Percentiles rank a stretch among this genome's conserved stretches.
Evolutionary conservation across 2,797 vertebrate species (phyloP).

Genomic region (Melanotaenia trifasciata): DNA sequence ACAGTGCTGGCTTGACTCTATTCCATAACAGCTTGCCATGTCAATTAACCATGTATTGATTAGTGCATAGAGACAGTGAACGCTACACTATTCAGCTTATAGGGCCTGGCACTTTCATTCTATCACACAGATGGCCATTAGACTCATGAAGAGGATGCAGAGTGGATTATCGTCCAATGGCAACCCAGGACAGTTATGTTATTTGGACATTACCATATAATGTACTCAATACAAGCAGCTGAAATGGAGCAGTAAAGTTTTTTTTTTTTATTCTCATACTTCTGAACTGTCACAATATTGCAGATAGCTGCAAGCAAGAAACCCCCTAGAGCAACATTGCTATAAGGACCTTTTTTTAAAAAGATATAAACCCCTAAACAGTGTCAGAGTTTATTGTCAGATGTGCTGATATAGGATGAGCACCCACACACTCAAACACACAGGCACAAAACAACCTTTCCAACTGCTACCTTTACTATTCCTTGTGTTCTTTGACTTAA

Average conservation of each 20-base stretch:
- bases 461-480: background rate
- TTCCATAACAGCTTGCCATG: conserved; percentile 71
- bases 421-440: background rate
- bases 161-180: conserved; percentile 65
- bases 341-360: conserved; percentile 33
- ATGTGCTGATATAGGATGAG: conserved; percentile 10
- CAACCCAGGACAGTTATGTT: conserved; percentile 56
- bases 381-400: conserved; percentile 46
- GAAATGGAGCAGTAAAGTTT: conserved; percentile 24
- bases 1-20: conserved; percentile 42
- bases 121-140: conserved; percentile 45
- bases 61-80: conserved; percentile 39
- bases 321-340: conserved; percentile 38
- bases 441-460: background rate
- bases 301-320: conserved; percentile 47
- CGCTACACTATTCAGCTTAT: conserved; percentile 26
- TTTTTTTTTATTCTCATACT: conserved; percentile 33
- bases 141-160: conserved; percentile 34
- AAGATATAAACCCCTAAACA: conserved; percentile 14
- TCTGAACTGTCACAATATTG: conserved; percentile 59
- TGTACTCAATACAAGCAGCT: conserved; percentile 35
- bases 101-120: conserved; percentile 42
- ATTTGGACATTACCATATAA: conserved; percentile 61
- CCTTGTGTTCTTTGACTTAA: background rate
- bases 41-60: conserved; percentile 44